Percentiles rank a stretch among this genome's conserved stretches.
These are phyloP conservation scores for Amphipyra tragopoginis DNA, from an alignment of 2,888 invertebrate species.

Conservation along the genomic window DNA sequence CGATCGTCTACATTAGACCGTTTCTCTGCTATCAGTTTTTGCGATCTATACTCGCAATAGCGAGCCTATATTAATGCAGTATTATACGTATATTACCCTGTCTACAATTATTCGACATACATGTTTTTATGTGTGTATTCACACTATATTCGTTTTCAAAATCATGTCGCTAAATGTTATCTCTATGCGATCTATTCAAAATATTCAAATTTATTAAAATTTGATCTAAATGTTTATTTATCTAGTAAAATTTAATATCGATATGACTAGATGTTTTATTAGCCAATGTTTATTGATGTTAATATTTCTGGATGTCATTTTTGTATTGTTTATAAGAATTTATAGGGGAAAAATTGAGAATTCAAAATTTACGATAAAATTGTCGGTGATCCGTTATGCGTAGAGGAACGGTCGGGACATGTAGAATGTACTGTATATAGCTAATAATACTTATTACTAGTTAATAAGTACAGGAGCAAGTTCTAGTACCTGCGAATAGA, in stretches of 20 bases:
- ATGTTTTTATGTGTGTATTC: constrained; percentile 52
- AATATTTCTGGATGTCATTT: constrained; percentile 46
- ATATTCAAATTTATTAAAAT: constrained; percentile 24
- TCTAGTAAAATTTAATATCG: constrained; percentile 40
- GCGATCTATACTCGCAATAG: constrained; percentile 33
- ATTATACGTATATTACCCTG: constrained; percentile 31
- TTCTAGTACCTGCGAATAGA: constrained; percentile 71
- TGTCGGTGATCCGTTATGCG: constrained; percentile 42
- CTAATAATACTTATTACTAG: constrained; percentile 73
- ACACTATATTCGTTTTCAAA: constrained; percentile 45
- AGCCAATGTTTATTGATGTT: constrained; percentile 61
- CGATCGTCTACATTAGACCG: constrained; percentile 65
- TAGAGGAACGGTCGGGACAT: constrained; percentile 76
- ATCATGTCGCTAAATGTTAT: constrained; percentile 28
- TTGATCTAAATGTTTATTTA: constrained; percentile 50
- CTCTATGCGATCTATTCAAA: constrained; percentile 28
- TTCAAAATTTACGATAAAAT: constrained; percentile 20
- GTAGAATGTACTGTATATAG: constrained; percentile 83
- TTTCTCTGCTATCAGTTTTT: constrained; percentile 66
- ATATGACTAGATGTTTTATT: constrained; percentile 47
- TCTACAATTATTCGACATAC: constrained; percentile 39
- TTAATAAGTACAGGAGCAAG: constrained; percentile 69
- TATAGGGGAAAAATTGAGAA: constrained; percentile 26
- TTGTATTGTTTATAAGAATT: constrained; percentile 42
- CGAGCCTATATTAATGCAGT: constrained; percentile 33